phyloP scores from a whole-genome alignment of 2,113 vertebrate genomes.

The Mesembrinibis cayennensis region DNA sequence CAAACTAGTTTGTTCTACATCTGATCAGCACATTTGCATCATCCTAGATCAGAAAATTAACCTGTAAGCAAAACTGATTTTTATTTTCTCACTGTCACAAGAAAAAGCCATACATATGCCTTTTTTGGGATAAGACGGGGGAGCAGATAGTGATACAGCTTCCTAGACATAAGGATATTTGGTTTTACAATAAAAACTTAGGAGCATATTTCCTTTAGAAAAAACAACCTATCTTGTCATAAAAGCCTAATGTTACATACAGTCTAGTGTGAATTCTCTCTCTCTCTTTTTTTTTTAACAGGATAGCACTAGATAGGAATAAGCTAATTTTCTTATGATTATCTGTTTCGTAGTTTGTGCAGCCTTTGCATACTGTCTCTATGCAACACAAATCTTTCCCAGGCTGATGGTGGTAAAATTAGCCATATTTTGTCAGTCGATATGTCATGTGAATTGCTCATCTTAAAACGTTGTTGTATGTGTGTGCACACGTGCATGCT shows the following conservation, averaged over 20 bases:
- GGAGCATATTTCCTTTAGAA: neutral
- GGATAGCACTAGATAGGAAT: neutral
- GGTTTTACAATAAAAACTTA: neutral
- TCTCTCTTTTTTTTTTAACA: neutral
- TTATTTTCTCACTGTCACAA: neutral
- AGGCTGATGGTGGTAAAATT: neutral
- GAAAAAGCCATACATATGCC: neutral
- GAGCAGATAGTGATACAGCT: neutral
- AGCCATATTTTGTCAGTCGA: neutral
- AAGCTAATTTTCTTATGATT: neutral
- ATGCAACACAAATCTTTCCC: neutral
- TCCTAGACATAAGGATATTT: neutral
- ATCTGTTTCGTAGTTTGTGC: neutral
- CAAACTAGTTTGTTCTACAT: neutral
- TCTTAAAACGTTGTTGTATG: neutral
- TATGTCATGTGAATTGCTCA: neutral
- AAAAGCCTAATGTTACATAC: neutral
- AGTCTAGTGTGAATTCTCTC: neutral
- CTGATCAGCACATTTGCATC: neutral
- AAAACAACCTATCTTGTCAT: neutral
- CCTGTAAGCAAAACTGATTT: neutral
- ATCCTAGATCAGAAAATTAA: neutral
- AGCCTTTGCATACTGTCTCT: neutral
- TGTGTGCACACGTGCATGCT: fast-evolving
- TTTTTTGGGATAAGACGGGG: neutral